Base-by-base conservation (phyloP, 1,140 invertebrate species). In the Lysiphlebus fabarum region DNA sequence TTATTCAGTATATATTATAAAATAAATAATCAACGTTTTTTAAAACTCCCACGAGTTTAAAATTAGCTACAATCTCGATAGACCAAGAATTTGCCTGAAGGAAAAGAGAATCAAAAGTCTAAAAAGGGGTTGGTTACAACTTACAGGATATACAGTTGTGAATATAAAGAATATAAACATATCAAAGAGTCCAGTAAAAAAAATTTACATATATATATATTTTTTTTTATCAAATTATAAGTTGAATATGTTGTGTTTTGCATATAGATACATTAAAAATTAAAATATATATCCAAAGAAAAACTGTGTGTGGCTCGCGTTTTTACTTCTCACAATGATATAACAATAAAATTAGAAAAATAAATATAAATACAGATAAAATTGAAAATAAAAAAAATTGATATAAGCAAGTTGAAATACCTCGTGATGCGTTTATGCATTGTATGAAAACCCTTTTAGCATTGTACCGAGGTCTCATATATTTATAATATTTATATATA, bases 61-160 rank as follows among this genome's bases (percentile, higher is more conserved):
- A 58, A 58, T 58, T 58, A 58, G 40, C 56, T 58, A 10, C 44
- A 56, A 56, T 56, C 44, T 43, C 41, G 36, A 51, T 51, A 41
- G 42, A 17, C 17, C 38, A 43, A 45, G 42, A 53, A 44, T 53
- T 55, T 40, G 50, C 38, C 45, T 33, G n/a, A 5, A 40, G 53
- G 17, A 14, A 17, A 49, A 38, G 53, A 51, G 42, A 14, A 0
- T 40, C 17, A 17, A 17, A 17, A 17, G 17, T 17, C 17, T 3
- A 17, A 17, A 17, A 3, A 17, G 17, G 17, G 17, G 17, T 3
- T 17, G 17, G 17, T 17, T 17, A 17, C 17, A 17, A n/a, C n/a
- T n/a, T n/a, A n/a, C n/a, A n/a, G n/a, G n/a, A 3, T 1, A 17
- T 17, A 17, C 17, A 17, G 1, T 17, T 17, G 17, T 17, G 17